Percentiles rank a stretch among this genome's conserved stretches.
phyloP scores from a whole-genome alignment of 64 coral and sea anemone genomes.

The Trachythela sp. region DNA sequence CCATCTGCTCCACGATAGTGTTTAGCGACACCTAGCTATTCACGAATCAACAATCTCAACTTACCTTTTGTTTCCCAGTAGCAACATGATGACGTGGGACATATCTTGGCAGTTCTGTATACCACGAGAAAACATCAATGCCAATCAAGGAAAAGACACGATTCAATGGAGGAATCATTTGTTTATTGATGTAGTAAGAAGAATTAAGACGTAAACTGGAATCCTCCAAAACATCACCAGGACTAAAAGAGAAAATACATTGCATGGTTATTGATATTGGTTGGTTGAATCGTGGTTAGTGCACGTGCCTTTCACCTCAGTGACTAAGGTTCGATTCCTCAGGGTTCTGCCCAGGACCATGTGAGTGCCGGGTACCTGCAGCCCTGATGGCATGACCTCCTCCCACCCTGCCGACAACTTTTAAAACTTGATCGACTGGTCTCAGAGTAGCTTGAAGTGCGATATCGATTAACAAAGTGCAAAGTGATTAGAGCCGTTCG shows the following conservation, averaged over 20 bases:
- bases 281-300: not conserved
- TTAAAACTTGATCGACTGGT: no score
- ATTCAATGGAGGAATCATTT: conserved; percentile 75
- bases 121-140: conserved; percentile 72
- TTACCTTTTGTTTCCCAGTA: conserved; percentile 44
- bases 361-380: no score
- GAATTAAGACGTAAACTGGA: conserved; percentile 69
- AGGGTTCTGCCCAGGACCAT: no score
- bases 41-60: not conserved
- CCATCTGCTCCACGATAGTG: no score
- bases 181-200: conserved; percentile 92
- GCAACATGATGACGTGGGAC: conserved; percentile 49
- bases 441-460: no score
- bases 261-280: not conserved
- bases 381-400: no score
- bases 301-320: not conserved
- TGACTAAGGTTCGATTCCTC: no score
- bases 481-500: no score
- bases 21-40: no score
- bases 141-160: conserved; percentile 83
- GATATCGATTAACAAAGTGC: no score
- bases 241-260: conserved; percentile 45
- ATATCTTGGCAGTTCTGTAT: conserved; percentile 66
- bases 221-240: conserved; percentile 78
- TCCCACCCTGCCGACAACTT: no score